Conservation (phyloP, 2,113 vertebrate species). For the Ptyas mucosa region DNA sequence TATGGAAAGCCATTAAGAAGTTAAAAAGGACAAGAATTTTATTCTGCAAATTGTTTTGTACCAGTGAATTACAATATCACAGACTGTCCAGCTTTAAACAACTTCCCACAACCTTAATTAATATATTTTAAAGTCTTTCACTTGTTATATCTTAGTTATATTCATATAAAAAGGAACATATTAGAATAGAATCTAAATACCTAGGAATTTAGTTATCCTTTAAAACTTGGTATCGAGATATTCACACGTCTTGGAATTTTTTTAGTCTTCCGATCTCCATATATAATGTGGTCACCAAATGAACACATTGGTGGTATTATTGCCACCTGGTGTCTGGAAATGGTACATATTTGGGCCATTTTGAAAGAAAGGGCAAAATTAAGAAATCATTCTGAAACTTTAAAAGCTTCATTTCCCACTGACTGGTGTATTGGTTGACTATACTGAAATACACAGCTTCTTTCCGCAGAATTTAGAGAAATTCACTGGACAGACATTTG, state of each 20-base stretch:
- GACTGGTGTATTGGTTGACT: background rate
- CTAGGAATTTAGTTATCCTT: slow-evolving; percentile 32
- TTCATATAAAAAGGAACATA: slow-evolving; percentile 34
- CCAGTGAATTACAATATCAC: background rate
- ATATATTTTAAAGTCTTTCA: slow-evolving; percentile 21
- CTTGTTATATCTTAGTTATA: slow-evolving; percentile 47
- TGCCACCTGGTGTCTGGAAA: background rate
- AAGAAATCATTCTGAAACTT: background rate
- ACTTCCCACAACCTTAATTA: slow-evolving; percentile 27
- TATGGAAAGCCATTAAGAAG: background rate
- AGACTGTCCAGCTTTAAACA: background rate
- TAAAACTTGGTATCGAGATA: slow-evolving; percentile 32
- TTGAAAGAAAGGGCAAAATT: background rate
- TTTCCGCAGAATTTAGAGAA: background rate
- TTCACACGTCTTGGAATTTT: slow-evolving; percentile 32
- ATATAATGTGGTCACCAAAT: background rate
- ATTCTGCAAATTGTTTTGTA: slow-evolving; percentile 14
- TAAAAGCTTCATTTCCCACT: background rate
- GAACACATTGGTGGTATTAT: background rate
- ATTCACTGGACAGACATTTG: background rate
- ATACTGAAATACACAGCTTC: background rate
- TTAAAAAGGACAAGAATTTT: background rate
- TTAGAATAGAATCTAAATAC: slow-evolving; percentile 40
- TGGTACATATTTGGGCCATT: background rate
- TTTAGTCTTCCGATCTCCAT: slow-evolving; percentile 40